These are phyloP conservation scores for Drosophila neocordata DNA, from an alignment of 1,140 invertebrate species.

Conservation along the genomic window DNA sequence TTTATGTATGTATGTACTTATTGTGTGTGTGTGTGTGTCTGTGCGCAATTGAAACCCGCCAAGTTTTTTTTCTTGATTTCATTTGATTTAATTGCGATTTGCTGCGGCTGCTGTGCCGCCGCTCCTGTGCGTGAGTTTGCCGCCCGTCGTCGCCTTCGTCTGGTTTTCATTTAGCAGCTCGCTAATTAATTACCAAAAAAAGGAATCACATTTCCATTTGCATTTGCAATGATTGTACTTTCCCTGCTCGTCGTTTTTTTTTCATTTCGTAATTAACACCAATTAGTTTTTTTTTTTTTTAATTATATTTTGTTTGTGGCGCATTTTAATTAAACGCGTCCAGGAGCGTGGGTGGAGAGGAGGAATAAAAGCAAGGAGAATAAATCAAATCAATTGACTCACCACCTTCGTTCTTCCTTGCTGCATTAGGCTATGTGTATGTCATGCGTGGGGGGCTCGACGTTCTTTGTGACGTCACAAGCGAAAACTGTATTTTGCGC, in stretches of 20 bases:
- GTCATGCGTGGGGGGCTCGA: slow-evolving; percentile 11
- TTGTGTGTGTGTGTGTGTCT: slow-evolving; percentile 16
- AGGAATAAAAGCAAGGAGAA: slow-evolving; percentile 20
- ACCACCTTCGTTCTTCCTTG: slow-evolving; percentile 17
- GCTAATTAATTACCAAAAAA: slow-evolving; percentile 65
- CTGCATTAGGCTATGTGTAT: slow-evolving; percentile 8
- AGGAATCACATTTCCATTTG: slow-evolving; percentile 26
- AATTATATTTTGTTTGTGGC: slow-evolving; percentile 35
- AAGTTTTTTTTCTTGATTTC: slow-evolving; percentile 59
- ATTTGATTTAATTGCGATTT: slow-evolving; percentile 67
- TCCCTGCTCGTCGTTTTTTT: neutral
- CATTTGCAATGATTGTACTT: slow-evolving; percentile 13
- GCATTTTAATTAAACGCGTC: slow-evolving; percentile 63
- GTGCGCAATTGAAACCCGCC: slow-evolving; percentile 71
- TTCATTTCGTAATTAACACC: slow-evolving; percentile 29
- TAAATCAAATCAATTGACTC: slow-evolving; percentile 28
- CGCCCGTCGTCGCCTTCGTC: slow-evolving; percentile 35
- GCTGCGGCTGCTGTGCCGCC: slow-evolving; percentile 5
- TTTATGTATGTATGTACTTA: slow-evolving; percentile 30
- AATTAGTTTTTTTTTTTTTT: slow-evolving; percentile 50
- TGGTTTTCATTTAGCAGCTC: slow-evolving; percentile 60
- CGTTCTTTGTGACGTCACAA: slow-evolving; percentile 43
- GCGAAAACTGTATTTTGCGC: slow-evolving; percentile 16
- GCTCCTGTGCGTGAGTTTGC: slow-evolving; percentile 13
- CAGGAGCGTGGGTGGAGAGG: neutral